Evolutionary conservation across 2,797 vertebrate species (phyloP), one percentile per base, ranked within the genome.

Genomic region (Lepus oiostolus): DNA sequence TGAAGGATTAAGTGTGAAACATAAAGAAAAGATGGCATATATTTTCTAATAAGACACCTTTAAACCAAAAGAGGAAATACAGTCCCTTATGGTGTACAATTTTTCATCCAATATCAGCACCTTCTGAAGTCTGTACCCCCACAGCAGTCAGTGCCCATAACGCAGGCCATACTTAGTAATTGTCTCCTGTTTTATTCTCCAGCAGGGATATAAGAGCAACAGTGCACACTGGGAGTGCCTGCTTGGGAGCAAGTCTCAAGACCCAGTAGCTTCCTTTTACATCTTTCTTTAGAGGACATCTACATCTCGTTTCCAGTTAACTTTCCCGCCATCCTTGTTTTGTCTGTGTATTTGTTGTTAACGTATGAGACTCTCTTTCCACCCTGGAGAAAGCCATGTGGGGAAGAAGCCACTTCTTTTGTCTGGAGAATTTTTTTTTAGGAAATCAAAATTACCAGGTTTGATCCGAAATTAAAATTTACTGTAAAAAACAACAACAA

Each of bases 11-110:
- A 68, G 4, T 80, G 93, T 90, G 82, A 94, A 32, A 86, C 14
- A 47, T 85, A 93, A 71, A 74, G 94, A 95, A 92, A 85, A 62
- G 88, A 62, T 90, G 81, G 67, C 88, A 95, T 88, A 81, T 74
- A 12, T 74, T 90, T 83, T 86, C 71, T 68, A 91, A 65, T 4
- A 11, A 96, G 97, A 80, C 92, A 80, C 95, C 80, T 90, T 96
- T 83, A 93, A 97, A 83, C 65, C 93, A 93, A 83, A 74, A 38
- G 60, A 85, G 92, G 60, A 93, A 88, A 91, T 2, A 0, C 13
- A 87, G 42, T 92, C 91, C 81, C 1, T 95, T 83, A 88, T 14
- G 17, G 32, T 7, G 12, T 85, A 82, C 2, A 60, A 13, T 32
- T 77, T 91, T 95, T 95, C 68, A 92, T 81, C 80, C 95, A 90